A percentile compares a stretch with the other conserved stretches of the same genome.
phyloP scores from a whole-genome alignment of 2,888 invertebrate genomes.

The Synergus itoensis region DNA sequence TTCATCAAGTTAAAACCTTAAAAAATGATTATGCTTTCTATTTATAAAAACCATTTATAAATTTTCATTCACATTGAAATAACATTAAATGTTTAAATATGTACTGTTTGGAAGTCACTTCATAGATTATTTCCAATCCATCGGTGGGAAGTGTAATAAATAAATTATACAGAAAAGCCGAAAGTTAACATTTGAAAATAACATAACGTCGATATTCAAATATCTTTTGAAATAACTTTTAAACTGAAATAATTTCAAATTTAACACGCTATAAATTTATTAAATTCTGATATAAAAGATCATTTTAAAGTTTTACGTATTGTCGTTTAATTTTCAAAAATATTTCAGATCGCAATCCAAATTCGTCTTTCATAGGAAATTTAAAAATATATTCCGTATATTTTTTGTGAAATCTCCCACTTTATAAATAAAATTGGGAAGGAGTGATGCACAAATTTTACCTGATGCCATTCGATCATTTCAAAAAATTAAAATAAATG shows the following conservation, averaged over 20 bases:
- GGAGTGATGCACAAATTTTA: not conserved
- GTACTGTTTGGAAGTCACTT: not conserved
- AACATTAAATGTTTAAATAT: not conserved
- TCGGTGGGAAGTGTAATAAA: not conserved
- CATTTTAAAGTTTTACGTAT: not conserved
- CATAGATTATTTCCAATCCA: not conserved
- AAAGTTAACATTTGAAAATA: not conserved
- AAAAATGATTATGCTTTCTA: not conserved
- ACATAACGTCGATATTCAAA: no score
- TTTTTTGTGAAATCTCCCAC: not conserved
- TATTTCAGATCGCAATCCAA: not conserved
- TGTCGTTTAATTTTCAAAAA: not conserved
- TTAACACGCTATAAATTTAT: not conserved
- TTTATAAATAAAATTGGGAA: not conserved
- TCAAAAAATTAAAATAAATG: not conserved
- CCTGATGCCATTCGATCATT: not conserved
- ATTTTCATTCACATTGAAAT: not conserved
- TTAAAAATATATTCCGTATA: no score
- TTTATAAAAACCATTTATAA: not conserved
- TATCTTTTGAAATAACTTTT: not conserved
- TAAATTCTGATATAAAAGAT: not conserved
- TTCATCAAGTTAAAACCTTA: not conserved
- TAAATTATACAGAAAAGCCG: not conserved
- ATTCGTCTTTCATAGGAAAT: not conserved
- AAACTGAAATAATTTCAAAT: not conserved